Evolutionary conservation across 2,113 vertebrate species (phyloP), one percentile per base, ranked within the genome.

Genomic region (Hipposideros armiger): DNA sequence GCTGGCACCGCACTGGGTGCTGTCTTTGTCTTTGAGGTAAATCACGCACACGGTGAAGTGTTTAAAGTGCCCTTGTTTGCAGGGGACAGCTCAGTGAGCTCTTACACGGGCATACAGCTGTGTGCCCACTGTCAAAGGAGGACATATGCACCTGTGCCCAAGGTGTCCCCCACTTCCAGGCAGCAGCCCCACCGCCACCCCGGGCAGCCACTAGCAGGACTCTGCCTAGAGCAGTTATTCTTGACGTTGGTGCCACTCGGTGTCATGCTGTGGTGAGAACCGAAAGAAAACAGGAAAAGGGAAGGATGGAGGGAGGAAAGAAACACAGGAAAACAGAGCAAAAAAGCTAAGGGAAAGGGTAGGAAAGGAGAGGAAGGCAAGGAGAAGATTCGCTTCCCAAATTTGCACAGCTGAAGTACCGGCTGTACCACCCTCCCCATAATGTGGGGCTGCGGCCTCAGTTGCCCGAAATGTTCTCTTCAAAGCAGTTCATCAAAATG

Each of bases 1-100:
- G 50, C 20, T 15, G 20, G 20, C 14, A 11, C 11, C 11, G 6
- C 3, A 20, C 2, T 8, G 0, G 0, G 1, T 36, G 14, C 26
- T 6, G 11, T 4, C 28, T 19, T 64, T 47, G 7, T 66, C 19
- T 14, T 24, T 14, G 0, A 52, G 11, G 16, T 47, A 60, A 87
- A 36, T 30, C 6, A 3, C 24, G 8, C 6, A 67, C 2, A 40
- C 0, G 36, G 2, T 14, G 28, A 73, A 19, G 22, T 9, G 32
- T 30, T 67, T 17, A 47, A 50, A 47, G 19, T 6, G 9, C 17
- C 15, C 32, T 64, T 5, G 17, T 24, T 36, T 67, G 26, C 17
- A 11, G 10, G 3, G 5, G 36, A 28, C 4, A 45, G 3, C 6
- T 85, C 76, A 14, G 9, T 0, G 28, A 22, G 40, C 26, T 58